These are phyloP conservation scores for Drosophila macrospina DNA, from an alignment of 2,888 invertebrate species.

Conservation along the genomic window DNA sequence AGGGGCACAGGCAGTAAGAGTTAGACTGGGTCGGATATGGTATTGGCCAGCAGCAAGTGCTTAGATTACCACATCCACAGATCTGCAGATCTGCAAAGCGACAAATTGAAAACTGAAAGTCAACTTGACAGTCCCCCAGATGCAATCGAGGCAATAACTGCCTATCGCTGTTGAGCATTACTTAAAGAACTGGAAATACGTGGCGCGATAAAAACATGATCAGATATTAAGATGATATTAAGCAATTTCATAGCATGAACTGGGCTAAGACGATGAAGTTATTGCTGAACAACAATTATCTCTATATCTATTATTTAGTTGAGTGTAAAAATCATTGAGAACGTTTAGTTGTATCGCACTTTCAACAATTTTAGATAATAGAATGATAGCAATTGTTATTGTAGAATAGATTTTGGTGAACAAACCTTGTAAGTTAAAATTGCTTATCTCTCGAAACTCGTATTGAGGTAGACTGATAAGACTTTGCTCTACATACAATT, in stretches of 20 bases:
- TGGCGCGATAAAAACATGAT: no score
- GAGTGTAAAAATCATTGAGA: no score
- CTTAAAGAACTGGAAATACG: slow-evolving; percentile 12
- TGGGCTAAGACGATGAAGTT: no score
- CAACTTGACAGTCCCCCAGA: neutral
- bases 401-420: neutral
- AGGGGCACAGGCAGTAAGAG: neutral
- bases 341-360: no score
- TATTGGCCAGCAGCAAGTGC: slow-evolving; percentile 17
- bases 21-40: neutral
- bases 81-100: slow-evolving; percentile 3
- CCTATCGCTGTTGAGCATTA: neutral
- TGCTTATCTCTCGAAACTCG: slow-evolving; percentile 8
- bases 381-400: neutral
- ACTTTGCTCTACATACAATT: no score
- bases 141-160: neutral
- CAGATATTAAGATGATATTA: neutral
- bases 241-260: no score
- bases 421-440: slow-evolving; percentile 1
- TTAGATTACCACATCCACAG: slow-evolving; percentile 22
- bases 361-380: neutral
- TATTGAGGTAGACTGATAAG: slow-evolving; percentile 12
- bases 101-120: slow-evolving; percentile 24
- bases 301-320: no score
- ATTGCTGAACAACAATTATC: no score